Base-by-base conservation (phyloP, 2,113 vertebrate species). In the Scortum barcoo region DNA sequence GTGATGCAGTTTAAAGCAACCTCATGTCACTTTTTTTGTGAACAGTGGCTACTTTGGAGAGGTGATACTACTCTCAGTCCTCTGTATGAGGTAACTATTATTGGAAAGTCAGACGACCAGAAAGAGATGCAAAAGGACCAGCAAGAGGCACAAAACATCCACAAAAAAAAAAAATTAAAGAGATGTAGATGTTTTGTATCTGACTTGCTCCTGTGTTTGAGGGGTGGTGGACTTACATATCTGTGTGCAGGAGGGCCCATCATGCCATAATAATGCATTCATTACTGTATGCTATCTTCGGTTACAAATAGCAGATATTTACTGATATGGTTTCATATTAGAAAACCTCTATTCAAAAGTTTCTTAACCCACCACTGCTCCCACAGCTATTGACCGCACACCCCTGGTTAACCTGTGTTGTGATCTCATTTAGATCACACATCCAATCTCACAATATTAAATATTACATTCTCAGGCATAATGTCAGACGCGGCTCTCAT, bases 371-470 rank as follows among this genome's bases (percentile, higher is more conserved):
- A 67, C 8, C 24, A 1, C 17, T 48, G 40, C 28, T 68, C n/a
- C 13, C 33, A 10, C 5, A 2, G 4, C 7, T 56, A 48, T 57
- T 76, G 22, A 26, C 58, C 50, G 28, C 2, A 11, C 63, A 58
- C 65, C 30, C 4, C 57, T 46, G 44, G n/a, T 80, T 54, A 56
- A 67, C 69, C 28, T 30, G 13, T 36, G 44, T 30, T 51, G 46
- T 20, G 75, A 74, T 77, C 19, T n/a, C 30, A 80, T 80, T 44
- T 57, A 14, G 26, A 66, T 33, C 63, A 38, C 62, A 48, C 46
- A 63, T 38, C 36, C 51, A 70, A 16, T 30, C 78, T 33, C 4
- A 7, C 28, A 24, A 19, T 61, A 42, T 81, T 65, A 44, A 44
- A 69, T 48, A 38, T 42, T n/a, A 22, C 51, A 69, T 20, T 46